Evolutionary conservation across 1,140 invertebrate genomes (phyloP).

Genomic region (Cyclargus thomasi): DNA sequence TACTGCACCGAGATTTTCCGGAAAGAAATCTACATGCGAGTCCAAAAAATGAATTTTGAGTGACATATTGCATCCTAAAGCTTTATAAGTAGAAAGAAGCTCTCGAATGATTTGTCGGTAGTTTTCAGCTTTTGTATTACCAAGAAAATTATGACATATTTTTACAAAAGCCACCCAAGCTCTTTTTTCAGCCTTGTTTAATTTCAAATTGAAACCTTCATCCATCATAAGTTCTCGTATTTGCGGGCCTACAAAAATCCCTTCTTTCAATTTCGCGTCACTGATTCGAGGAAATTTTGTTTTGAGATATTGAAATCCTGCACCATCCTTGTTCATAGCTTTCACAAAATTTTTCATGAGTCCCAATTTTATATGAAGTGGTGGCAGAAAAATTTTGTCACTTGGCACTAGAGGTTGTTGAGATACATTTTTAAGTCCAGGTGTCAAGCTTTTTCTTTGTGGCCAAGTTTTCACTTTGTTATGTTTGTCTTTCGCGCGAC

Average conservation of each 20-base stretch:
- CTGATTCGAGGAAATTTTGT: slow-evolving; percentile 40
- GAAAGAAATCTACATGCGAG: slow-evolving; percentile 15
- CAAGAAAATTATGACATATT: slow-evolving; percentile 25
- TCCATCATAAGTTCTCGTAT: slow-evolving; percentile 33
- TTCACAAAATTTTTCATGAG: too few species aligned
- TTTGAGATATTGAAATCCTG: slow-evolving; percentile 42
- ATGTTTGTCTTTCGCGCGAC: not conserved
- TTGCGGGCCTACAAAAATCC: slow-evolving; percentile 42
- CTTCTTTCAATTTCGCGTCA: slow-evolving; percentile 46
- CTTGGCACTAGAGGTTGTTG: too few species aligned
- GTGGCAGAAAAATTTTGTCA: too few species aligned
- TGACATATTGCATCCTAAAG: slow-evolving; percentile 18
- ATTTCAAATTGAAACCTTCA: slow-evolving; percentile 23
- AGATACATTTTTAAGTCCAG: too few species aligned
- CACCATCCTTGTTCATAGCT: too few species aligned
- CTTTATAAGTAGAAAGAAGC: slow-evolving; percentile 5
- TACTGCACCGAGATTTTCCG: not conserved
- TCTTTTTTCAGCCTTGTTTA: slow-evolving; percentile 24
- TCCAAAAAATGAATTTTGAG: slow-evolving; percentile 13
- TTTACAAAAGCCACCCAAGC: slow-evolving; percentile 27
- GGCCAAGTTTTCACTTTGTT: not conserved
- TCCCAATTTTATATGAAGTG: too few species aligned
- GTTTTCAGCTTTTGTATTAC: slow-evolving; percentile 22
- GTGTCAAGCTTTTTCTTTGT: too few species aligned
- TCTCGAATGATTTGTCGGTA: not conserved